Evolutionary conservation across 2,113 vertebrate species (phyloP).

Genomic region (Variabilichromis moorii): DNA sequence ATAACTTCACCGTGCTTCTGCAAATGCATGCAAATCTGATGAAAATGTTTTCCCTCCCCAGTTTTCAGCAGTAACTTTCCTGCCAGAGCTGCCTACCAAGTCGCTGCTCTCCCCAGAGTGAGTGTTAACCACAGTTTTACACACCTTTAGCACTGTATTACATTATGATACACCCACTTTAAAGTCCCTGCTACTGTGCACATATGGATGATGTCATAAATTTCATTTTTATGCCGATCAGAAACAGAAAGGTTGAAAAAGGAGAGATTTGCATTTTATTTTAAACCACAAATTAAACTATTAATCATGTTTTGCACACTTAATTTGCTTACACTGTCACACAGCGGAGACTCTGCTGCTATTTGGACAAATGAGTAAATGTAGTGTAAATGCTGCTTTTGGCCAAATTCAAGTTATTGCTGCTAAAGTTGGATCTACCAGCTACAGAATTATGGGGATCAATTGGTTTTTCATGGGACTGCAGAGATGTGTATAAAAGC

Average conservation of each 20-base stretch:
- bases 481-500: background rate
- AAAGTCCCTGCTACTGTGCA: background rate
- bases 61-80: slow-evolving; percentile 74
- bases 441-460: background rate
- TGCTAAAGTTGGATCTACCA: background rate
- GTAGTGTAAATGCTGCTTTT: accelerated
- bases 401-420: background rate
- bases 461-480: background rate
- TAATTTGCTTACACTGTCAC: background rate
- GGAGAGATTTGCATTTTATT: background rate
- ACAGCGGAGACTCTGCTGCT: background rate
- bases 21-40: background rate
- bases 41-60: slow-evolving; percentile 3
- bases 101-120: slow-evolving; percentile 74
- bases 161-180: background rate
- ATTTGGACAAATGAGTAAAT: background rate
- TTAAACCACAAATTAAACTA: accelerated
- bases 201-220: background rate
- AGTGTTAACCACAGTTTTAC: slow-evolving; percentile 8
- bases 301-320: accelerated
- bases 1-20: background rate
- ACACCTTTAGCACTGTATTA: background rate
- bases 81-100: slow-evolving; percentile 77
- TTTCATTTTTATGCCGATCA: accelerated
- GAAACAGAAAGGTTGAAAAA: background rate